A percentile compares a stretch with the other conserved stretches of the same genome.
phyloP scores from a whole-genome alignment of 1,140 invertebrate species.

The Asobara japonica region DNA sequence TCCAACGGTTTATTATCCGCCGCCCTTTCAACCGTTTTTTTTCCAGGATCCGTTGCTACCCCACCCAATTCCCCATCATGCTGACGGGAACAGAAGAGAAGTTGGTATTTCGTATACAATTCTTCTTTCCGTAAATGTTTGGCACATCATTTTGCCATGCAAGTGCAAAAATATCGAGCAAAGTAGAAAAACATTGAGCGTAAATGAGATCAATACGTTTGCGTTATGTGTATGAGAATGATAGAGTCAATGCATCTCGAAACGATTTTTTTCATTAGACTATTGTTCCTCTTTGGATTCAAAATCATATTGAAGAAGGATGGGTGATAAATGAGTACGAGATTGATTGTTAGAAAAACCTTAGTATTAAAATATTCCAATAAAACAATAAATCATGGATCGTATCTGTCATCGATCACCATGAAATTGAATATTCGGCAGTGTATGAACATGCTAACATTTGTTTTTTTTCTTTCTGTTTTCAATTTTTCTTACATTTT shows the following conservation, averaged over 20 bases:
- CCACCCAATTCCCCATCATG: background rate
- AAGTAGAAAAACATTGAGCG: background rate
- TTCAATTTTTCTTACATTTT: background rate
- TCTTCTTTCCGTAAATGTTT: background rate
- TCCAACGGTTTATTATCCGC: background rate
- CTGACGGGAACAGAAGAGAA: background rate
- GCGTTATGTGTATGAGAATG: background rate
- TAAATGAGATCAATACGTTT: background rate
- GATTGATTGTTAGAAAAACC: constrained; percentile 64
- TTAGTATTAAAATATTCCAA: constrained; percentile 69
- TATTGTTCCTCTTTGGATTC: background rate
- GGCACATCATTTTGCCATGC: background rate
- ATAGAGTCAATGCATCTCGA: background rate
- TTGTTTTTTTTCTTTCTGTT: background rate
- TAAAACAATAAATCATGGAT: constrained; percentile 67
- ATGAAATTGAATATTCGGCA: constrained; percentile 66
- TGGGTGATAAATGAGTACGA: constrained; percentile 1
- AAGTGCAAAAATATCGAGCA: background rate
- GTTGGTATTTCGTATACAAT: background rate
- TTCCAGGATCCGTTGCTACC: constrained; percentile 2
- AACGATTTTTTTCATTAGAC: background rate
- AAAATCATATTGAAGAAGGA: background rate
- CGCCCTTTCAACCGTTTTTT: constrained; percentile 7
- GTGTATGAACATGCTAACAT: constrained; percentile 62
- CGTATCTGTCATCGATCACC: constrained; percentile 52